Evolutionary conservation across 2,888 invertebrate species (phyloP).

Genomic region (Caenorhabditis zanzibari): DNA sequence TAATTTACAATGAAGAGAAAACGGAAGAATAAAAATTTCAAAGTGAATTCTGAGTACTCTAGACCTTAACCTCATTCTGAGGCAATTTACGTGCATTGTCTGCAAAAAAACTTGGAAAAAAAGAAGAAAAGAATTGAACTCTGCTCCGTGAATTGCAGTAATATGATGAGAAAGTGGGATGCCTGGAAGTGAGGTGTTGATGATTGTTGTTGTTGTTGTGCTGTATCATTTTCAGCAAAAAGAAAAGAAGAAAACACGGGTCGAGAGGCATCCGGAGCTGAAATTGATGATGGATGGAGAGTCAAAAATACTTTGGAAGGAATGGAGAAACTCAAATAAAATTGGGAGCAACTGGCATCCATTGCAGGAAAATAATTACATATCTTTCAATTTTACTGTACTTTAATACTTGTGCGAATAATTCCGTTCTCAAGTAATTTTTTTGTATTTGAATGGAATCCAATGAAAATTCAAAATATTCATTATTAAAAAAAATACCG

Average conservation of each 20-base stretch:
- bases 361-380: no score
- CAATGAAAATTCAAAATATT: not conserved
- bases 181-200: conserved; percentile 27
- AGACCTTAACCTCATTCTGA: conserved; percentile 3
- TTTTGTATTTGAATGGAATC: not conserved
- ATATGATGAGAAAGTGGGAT: conserved; percentile 1
- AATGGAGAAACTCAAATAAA: conserved; percentile 20
- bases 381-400: no score
- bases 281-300: conserved; percentile 14
- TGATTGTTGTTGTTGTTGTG: conserved; percentile 31
- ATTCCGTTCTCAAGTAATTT: no score
- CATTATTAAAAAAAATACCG: conserved; percentile 33
- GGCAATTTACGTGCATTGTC: not conserved
- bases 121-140: conserved; percentile 18
- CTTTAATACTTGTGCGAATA: not conserved
- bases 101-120: conserved; percentile 15
- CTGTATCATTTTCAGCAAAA: conserved; percentile 37
- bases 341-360: not conserved
- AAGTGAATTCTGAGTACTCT: not conserved
- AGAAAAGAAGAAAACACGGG: conserved; percentile 6
- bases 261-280: conserved; percentile 26
- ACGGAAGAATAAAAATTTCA: no score
- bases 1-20: no score
- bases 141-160: conserved; percentile 35
- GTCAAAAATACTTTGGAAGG: not conserved